Evolutionary conservation across 2,888 invertebrate genomes (phyloP), one percentile per base, ranked within the genome.

Genomic region (Spicauda simplicius): DNA sequence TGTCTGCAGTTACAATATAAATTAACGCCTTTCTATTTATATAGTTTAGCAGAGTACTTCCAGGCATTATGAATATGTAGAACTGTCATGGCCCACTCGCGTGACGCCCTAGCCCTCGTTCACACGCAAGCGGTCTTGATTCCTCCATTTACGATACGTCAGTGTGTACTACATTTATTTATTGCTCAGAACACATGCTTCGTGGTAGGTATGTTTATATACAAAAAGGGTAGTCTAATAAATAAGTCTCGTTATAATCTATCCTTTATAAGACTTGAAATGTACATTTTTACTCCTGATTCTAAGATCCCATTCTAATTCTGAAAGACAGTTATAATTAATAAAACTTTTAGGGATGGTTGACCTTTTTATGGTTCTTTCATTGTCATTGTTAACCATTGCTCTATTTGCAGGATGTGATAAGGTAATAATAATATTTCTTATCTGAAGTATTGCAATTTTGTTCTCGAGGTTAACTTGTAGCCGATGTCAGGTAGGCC

Each of bases 81-180:
- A 73, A 74, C 77, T 80, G 76, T 78, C 77, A 74, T 72, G 74
- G 75, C n/a, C 73, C 76, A 80, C 75, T 86, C 78, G 89, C 87
- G 87, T 87, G 87, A 82, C 84, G 75, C 81, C 82, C 82, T 67
- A 69, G 75, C 76, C 75, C 76, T 75, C 74, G 52, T 57, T 73
- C 79, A 76, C 80, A 79, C 81, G 76, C 79, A 75, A 74, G 73
- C 76, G 72, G 74, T 77, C 78, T 79, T 76, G 73, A 77, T 76
- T 77, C 74, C 73, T 75, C 45, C 71, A 76, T 75, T 76, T 72
- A 73, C 73, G 69, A 73, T 61, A 61, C 61, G 50, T 60, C 53
- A 53, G 41, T 20, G 11, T 61, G 37, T 62, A 54, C 20, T 62
- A 54, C 20, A 62, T 48, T 53, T 12, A 20, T 30, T n/a, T 56